Conservation (phyloP, 64 coral and sea anemone species). For the Montipora capricornis region DNA sequence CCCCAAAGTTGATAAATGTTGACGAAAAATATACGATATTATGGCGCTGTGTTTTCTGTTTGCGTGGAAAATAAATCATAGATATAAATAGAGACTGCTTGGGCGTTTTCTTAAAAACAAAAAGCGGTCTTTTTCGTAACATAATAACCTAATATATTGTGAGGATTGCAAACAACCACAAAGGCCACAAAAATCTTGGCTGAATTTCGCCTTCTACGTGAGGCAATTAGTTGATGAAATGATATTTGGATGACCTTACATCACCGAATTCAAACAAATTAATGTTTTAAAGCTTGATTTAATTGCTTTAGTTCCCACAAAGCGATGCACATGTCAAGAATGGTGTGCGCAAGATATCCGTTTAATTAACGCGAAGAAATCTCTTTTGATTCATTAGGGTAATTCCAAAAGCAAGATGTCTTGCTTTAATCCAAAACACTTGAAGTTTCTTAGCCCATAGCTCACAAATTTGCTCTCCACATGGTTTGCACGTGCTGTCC, state of each 20-base stretch:
- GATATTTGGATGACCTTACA: not conserved
- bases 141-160: not conserved
- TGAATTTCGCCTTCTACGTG: not conserved
- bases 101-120: not conserved
- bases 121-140: not conserved
- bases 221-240: not conserved
- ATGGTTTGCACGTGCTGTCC: not conserved
- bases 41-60: no score
- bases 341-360: slow-evolving; percentile 4
- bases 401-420: not conserved
- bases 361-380: slow-evolving; percentile 16
- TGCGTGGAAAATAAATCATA: no score
- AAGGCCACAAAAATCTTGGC: not conserved
- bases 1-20: no score
- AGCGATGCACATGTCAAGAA: slow-evolving; percentile 35
- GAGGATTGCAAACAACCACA: not conserved
- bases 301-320: slow-evolving; percentile 27
- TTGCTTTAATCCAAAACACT: slow-evolving; percentile 18
- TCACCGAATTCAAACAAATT: slow-evolving; percentile 31
- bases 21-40: no score
- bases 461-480: not conserved
- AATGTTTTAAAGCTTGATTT: slow-evolving; percentile 27
- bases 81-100: not conserved
- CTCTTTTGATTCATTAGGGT: slow-evolving; percentile 23
- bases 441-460: not conserved